Conservation (phyloP, 2,797 vertebrate species). For the Gallinago solitaria region DNA sequence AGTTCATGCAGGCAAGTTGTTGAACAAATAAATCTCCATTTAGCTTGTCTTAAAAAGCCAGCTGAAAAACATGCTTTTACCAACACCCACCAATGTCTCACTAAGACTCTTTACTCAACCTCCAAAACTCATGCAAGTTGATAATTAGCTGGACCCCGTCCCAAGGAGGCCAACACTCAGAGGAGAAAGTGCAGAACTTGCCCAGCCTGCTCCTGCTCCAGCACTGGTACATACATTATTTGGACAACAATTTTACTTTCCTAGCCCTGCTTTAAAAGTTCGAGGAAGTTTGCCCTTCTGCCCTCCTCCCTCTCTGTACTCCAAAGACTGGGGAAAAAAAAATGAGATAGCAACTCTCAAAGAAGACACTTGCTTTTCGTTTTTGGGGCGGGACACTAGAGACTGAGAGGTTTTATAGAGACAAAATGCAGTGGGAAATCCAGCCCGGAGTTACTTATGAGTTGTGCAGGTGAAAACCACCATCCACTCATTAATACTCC, state of each 20-base stretch:
- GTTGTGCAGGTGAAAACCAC: slow-evolving; percentile 29
- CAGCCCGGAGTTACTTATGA: background rate
- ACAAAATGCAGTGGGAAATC: background rate
- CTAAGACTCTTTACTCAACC: background rate
- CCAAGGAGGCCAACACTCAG: background rate
- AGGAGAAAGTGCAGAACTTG: slow-evolving; percentile 5
- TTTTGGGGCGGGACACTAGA: background rate
- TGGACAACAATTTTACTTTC: background rate
- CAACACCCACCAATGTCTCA: background rate
- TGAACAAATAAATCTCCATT: background rate
- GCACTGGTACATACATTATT: background rate
- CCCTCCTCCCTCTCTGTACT: background rate
- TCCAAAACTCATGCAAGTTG: background rate
- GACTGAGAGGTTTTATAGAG: background rate
- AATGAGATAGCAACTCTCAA: background rate
- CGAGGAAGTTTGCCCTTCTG: slow-evolving; percentile 11
- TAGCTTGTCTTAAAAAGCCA: background rate
- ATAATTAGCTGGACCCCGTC: slow-evolving; percentile 6
- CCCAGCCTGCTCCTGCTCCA: background rate
- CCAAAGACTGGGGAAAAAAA: background rate
- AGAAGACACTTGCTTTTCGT: background rate
- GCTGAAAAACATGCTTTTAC: background rate
- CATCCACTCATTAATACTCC: background rate
- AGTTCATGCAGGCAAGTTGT: background rate
- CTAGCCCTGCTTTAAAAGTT: background rate